Percentiles rank a stretch among this genome's conserved stretches.
Evolutionary conservation across 2,888 invertebrate species (phyloP).

Genomic region (Arctia plantaginis): DNA sequence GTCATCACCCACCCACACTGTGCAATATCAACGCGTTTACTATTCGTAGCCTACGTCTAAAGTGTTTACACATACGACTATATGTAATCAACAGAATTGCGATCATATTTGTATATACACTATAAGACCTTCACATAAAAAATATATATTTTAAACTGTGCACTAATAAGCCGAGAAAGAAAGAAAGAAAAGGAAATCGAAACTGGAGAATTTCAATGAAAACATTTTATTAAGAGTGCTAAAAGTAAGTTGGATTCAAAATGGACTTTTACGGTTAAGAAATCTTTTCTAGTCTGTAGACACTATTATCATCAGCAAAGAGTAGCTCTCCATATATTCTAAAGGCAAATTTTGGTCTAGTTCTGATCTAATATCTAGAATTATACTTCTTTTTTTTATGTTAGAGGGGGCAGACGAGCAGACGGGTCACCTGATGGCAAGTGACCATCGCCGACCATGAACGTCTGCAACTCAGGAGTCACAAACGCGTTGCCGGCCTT

Average conservation of each 20-base stretch:
- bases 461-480: too few relatives aligned
- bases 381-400: too few relatives aligned
- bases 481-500: too few relatives aligned
- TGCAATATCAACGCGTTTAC: conserved; percentile 77
- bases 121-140: neutral
- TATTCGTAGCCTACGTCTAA: conserved; percentile 66
- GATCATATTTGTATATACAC: neutral
- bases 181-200: neutral
- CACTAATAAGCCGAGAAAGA: neutral
- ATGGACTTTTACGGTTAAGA: neutral
- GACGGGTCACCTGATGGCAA: too few relatives aligned
- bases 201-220: neutral
- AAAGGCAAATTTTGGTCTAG: neutral
- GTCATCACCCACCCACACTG: conserved; percentile 76
- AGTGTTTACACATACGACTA: conserved; percentile 62
- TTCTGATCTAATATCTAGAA: neutral
- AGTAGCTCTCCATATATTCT: neutral
- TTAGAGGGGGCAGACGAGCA: too few relatives aligned
- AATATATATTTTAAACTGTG: neutral
- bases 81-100: conserved; percentile 24
- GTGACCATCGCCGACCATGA: too few relatives aligned
- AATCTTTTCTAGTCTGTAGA: neutral
- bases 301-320: neutral
- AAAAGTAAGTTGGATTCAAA: neutral
- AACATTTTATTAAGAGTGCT: neutral